Percentiles rank a stretch among this genome's conserved stretches.
These are phyloP conservation scores for Melanotaenia duboulayi DNA, from an alignment of 2,113 vertebrate genomes.

Conservation along the genomic window DNA sequence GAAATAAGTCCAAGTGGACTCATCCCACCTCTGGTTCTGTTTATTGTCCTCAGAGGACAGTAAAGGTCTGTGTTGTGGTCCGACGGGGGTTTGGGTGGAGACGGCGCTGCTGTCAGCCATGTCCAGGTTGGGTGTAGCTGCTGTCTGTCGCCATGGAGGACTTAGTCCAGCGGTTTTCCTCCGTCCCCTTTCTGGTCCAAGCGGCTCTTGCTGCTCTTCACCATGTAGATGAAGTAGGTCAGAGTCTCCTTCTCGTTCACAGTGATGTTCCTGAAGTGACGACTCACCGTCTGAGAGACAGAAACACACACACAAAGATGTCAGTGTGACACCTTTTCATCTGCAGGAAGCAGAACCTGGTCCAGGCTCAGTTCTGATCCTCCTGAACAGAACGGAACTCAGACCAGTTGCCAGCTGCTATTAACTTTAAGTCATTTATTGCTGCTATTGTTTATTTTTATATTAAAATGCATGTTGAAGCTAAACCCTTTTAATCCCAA, in stretches of 20 bases:
- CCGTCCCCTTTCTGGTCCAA: conserved; percentile 94
- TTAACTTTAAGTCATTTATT: too few relatives aligned
- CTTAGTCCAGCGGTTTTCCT: conserved; percentile 91
- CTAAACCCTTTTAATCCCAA: too few relatives aligned
- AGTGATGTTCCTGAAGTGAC: conserved; percentile 97
- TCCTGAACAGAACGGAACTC: too few relatives aligned
- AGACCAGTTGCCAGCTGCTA: too few relatives aligned
- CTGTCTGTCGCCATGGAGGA: not conserved
- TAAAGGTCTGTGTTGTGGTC: conserved; percentile 10
- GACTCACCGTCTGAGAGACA: conserved; percentile 93
- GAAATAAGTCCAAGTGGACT: conserved; percentile 5
- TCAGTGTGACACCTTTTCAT: too few relatives aligned
- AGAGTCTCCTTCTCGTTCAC: conserved; percentile 99
- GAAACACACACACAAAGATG: too few relatives aligned
- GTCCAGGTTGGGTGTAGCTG: conserved; percentile 7
- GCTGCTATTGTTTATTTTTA: too few relatives aligned
- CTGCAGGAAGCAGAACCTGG: too few relatives aligned
- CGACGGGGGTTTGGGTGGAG: conserved; percentile 8
- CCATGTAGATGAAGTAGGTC: conserved; percentile 99
- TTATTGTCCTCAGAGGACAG: conserved; percentile 10
- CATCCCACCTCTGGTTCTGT: not conserved
- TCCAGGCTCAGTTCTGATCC: too few relatives aligned
- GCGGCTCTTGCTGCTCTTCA: conserved; percentile 97
- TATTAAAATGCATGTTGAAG: too few relatives aligned
- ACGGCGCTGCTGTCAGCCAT: conserved; percentile 4